Base-by-base conservation (phyloP, 2,888 invertebrate species). In the Mythimna impura region DNA sequence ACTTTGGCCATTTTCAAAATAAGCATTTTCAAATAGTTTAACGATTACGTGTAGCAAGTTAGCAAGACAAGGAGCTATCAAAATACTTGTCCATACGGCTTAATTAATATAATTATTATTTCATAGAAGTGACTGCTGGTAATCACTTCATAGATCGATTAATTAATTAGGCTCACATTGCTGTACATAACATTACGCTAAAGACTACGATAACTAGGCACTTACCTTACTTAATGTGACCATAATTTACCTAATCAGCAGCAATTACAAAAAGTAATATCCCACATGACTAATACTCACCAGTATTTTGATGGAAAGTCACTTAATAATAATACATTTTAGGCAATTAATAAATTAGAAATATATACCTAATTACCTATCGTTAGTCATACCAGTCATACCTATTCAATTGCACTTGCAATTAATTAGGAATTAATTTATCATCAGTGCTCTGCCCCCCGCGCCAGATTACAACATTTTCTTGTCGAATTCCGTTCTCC, bases 331-430 rank as follows among this genome's bases (percentile, higher is more conserved):
- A 9, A 10, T 52, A 36, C 20, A 1, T 50, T 57, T 22, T n/a
- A 47, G 57, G 54, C 34, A 66, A 80, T 69, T 71, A 73, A 73
- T 75, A 64, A 61, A 75, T 73, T 66, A 22, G 30, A 61, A 14
- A 3, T 10, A 43, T 43, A n/a, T n/a, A 12, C n/a, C n/a, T 12
- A 43, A 43, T n/a, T 43, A 43, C 3, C 43, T 20, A 64, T 71
- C 25, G 8, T 60, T 52, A 40, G 58, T 47, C 58, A 54, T 60
- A 50, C 17, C 55, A 36, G 36, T 36, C 36, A 36, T 36, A 36
- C 36, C 36, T 36, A 36, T 14, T 30, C n/a, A 3, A 8, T 8
- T 30, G 30, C 22, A 54, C 7, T 54, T 34, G 34, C 25, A 52
- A 25, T 25, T 25, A 25, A 25, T 25, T 25, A 25, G 25, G 25